Percentiles rank a stretch among this genome's conserved stretches.
Evolutionary conservation across 2,888 invertebrate species (phyloP).

Genomic region (Clunio marinus): DNA sequence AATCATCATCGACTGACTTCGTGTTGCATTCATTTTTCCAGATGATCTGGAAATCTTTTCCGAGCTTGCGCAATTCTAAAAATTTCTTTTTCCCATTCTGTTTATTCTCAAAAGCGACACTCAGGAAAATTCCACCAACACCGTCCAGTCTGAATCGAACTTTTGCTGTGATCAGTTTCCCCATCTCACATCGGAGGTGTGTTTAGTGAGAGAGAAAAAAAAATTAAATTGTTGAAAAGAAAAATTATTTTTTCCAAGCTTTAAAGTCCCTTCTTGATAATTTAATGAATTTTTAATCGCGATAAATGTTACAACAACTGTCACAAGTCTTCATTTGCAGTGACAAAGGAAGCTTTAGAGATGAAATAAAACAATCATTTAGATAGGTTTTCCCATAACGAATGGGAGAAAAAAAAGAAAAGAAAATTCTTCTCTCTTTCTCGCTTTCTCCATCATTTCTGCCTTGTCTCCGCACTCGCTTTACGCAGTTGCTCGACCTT

Average conservation of each 20-base stretch:
- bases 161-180: slow-evolving; percentile 38
- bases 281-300: slow-evolving; percentile 14
- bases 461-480: not conserved
- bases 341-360: slow-evolving; percentile 4
- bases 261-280: not conserved
- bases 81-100: not conserved
- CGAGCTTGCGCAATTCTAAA: not conserved
- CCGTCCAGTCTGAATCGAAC: slow-evolving; percentile 37
- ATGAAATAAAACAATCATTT: slow-evolving; percentile 13
- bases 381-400: slow-evolving; percentile 12
- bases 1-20: not conserved
- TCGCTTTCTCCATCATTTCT: not conserved
- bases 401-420: not conserved
- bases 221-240: not conserved
- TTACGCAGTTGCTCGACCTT: not conserved
- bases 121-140: too few species aligned
- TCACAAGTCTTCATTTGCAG: too few species aligned
- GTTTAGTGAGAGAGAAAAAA: not conserved
- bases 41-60: too few species aligned
- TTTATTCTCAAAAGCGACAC: not conserved
- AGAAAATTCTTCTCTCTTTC: slow-evolving; percentile 5
- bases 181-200: slow-evolving; percentile 25
- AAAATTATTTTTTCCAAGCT: too few species aligned
- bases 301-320: not conserved
- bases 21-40: not conserved